Percentiles rank a stretch among this genome's conserved stretches.
Conservation (phyloP, 2,797 vertebrate genomes). For the Odontamblyopus lacepedii region DNA sequence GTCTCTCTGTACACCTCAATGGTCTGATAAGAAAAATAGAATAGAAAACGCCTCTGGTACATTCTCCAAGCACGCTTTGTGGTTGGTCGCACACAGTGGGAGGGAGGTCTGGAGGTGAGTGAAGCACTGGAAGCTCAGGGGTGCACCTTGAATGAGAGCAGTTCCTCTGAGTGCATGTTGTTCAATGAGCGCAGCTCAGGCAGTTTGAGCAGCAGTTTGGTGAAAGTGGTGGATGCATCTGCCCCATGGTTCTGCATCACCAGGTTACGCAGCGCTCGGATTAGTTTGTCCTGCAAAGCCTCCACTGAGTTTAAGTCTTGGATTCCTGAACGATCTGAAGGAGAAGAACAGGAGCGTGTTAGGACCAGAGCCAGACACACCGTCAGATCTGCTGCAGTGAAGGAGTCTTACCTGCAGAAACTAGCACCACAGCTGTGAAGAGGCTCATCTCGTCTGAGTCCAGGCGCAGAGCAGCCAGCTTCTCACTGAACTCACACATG, state of each 20-base stretch:
- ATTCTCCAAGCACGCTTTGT: conserved; percentile 61
- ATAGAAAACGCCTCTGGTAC: conserved; percentile 63
- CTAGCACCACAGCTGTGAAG: conserved; percentile 95
- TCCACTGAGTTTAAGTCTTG: conserved; percentile 92
- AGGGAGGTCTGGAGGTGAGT: conserved; percentile 16
- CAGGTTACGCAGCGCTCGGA: conserved; percentile 91
- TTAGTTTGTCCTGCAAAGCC: conserved; percentile 94
- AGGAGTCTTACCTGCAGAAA: conserved; percentile 89
- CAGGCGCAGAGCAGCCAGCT: conserved; percentile 88
- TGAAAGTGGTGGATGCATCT: conserved; percentile 91
- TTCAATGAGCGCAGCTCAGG: conserved; percentile 97
- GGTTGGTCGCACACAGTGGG: conserved; percentile 48
- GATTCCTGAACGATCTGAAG: conserved; percentile 92
- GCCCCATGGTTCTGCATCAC: conserved; percentile 94
- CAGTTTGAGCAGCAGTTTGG: conserved; percentile 96
- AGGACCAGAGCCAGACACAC: background rate
- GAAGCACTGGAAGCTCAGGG: conserved; percentile 61
- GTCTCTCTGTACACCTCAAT: conserved; percentile 39
- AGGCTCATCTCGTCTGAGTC: conserved; percentile 94
- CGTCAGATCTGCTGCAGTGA: background rate
- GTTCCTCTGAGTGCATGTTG: conserved; percentile 98
- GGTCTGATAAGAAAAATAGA: conserved; percentile 53
- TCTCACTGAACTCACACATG: conserved; percentile 98
- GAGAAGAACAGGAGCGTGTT: background rate
- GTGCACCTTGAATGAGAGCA: conserved; percentile 97